Percentiles rank a stretch among this genome's conserved stretches.
Evolutionary conservation across 2,797 vertebrate species (phyloP).

Genomic region (Bucorvus abyssinicus): DNA sequence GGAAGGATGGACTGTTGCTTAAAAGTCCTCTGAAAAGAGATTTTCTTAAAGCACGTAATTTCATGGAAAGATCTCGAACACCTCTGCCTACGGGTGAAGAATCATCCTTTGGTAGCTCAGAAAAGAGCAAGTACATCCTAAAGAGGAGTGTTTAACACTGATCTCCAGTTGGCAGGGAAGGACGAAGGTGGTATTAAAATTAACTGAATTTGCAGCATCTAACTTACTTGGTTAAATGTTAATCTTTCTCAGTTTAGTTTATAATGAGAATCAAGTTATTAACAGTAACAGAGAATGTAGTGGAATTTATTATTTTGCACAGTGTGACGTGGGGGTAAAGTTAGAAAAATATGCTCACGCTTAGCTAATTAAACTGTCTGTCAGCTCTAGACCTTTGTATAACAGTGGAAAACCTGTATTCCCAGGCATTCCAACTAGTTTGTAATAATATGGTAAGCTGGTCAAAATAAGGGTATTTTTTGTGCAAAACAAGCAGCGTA

Average conservation of each 20-base stretch:
- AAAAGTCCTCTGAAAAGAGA: background rate
- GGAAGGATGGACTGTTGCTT: background rate
- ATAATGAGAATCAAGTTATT: conserved; percentile 47
- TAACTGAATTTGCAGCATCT: background rate
- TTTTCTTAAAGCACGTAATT: background rate
- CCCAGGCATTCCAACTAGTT: conserved; percentile 14
- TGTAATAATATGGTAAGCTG: conserved; percentile 16
- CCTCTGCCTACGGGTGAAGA: background rate
- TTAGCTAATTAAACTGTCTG: conserved; percentile 58
- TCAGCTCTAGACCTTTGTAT: background rate
- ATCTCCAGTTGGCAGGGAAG: background rate
- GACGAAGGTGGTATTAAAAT: background rate
- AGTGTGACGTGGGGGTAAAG: background rate
- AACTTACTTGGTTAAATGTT: conserved; percentile 32
- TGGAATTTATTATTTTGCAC: conserved; percentile 51
- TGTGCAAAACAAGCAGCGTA: conserved; percentile 28
- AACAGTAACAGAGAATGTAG: conserved; percentile 37
- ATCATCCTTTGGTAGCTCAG: background rate
- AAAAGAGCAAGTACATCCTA: background rate
- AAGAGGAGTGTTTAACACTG: background rate
- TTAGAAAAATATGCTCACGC: background rate
- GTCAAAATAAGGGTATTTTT: conserved; percentile 28
- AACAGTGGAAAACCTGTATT: conserved; percentile 4
- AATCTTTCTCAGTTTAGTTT: conserved; percentile 51
- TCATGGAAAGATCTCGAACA: background rate